Evolutionary conservation across 2,888 invertebrate species (phyloP).

Genomic region (Drosophila lutescens): DNA sequence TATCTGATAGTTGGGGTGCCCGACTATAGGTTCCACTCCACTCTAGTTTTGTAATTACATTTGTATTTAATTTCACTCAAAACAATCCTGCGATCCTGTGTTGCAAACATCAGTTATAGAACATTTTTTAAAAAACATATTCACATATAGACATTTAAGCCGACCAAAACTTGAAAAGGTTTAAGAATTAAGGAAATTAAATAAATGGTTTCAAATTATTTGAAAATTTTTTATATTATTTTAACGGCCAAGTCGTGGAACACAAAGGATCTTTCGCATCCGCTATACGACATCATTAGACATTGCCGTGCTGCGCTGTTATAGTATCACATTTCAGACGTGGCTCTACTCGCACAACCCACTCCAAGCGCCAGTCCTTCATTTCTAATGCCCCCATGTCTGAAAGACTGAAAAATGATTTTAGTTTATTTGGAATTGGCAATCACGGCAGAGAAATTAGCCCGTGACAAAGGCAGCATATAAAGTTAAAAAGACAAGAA

Average conservation of each 20-base stretch:
- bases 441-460: background rate
- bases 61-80: no score
- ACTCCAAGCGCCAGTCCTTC: background rate
- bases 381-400: background rate
- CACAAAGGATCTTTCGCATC: background rate
- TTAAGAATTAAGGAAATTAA: no score
- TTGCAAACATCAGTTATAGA: no score
- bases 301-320: background rate
- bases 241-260: background rate
- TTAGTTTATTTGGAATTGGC: background rate
- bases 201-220: no score
- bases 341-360: background rate
- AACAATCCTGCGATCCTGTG: no score
- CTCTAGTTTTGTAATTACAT: no score
- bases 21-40: no score
- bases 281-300: background rate
- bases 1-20: no score
- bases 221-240: background rate
- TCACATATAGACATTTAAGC: no score
- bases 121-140: no score
- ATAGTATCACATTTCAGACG: background rate
- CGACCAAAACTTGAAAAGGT: no score
- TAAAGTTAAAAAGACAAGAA: background rate
- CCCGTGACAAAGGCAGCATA: background rate
- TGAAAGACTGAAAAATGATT: background rate